These are phyloP conservation scores for Antennarius maculatus DNA, from an alignment of 2,797 vertebrate genomes.

Conservation along the genomic window DNA sequence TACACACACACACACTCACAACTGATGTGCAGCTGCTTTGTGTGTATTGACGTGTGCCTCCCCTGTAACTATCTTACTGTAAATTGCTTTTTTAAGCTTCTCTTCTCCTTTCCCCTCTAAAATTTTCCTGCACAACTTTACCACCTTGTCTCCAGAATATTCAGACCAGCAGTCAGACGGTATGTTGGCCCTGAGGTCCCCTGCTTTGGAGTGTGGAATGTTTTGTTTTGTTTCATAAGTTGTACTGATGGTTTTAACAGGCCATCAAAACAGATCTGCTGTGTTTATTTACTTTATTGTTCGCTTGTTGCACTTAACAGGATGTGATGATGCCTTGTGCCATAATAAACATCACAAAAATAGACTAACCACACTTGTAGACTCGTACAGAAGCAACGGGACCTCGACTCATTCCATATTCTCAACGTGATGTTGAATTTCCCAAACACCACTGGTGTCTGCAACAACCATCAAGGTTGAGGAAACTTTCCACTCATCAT, in stretches of 20 bases:
- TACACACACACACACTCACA: constrained; percentile 35
- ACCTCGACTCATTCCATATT: constrained; percentile 12
- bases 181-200: constrained; percentile 73
- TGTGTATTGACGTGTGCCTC: constrained; percentile 9
- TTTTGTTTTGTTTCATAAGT: constrained; percentile 43
- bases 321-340: constrained; percentile 28
- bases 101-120: constrained; percentile 18
- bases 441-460: neutral
- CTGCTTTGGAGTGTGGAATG: constrained; percentile 64
- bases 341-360: constrained; percentile 35
- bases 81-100: constrained; percentile 30
- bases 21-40: constrained; percentile 11
- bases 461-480: neutral
- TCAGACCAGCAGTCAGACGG: constrained; percentile 81
- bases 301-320: constrained; percentile 65
- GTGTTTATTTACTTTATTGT: constrained; percentile 47
- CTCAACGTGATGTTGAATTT: constrained; percentile 8
- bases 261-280: constrained; percentile 31
- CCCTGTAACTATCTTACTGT: neutral
- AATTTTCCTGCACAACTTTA: constrained; percentile 37
- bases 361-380: constrained; percentile 46
- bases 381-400: constrained; percentile 23
- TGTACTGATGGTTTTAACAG: constrained; percentile 44
- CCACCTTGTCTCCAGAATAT: constrained; percentile 79
- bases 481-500: constrained; percentile 14